Conservation (phyloP, 2,888 invertebrate genomes). For the Onthophagus sagittarius region DNA sequence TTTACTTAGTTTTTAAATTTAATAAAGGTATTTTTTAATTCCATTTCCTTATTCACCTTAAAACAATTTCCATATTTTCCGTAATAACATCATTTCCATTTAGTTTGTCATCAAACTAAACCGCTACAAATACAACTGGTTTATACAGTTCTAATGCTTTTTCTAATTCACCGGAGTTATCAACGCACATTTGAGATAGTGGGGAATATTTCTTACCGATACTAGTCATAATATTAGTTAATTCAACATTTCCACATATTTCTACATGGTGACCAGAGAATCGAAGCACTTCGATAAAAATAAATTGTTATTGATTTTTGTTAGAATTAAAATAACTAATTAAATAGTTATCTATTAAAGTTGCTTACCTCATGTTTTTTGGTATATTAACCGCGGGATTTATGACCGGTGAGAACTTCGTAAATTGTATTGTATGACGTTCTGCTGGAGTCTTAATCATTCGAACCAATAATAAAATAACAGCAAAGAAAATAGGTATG, state of each 20-base stretch:
- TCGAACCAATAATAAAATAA: conserved; percentile 67
- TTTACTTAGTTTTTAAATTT: too few species aligned
- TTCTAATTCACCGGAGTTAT: conserved; percentile 23
- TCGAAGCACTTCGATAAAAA: conserved; percentile 2
- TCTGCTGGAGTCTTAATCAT: conserved; percentile 59
- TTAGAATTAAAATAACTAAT: background rate
- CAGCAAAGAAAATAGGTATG: conserved; percentile 61
- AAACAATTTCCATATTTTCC: conserved; percentile 50
- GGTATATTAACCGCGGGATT: background rate
- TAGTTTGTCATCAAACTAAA: conserved; percentile 57
- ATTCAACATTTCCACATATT: conserved; percentile 13
- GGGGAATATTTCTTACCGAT: background rate
- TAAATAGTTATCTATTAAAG: background rate
- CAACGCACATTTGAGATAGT: background rate
- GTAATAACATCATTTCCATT: conserved; percentile 48
- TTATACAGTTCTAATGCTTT: conserved; percentile 26
- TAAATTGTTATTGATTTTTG: background rate
- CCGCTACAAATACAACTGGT: conserved; percentile 49
- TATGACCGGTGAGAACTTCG: background rate
- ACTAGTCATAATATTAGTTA: conserved; percentile 9
- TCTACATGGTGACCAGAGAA: conserved; percentile 17
- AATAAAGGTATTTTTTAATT: too few species aligned
- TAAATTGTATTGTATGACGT: conserved; percentile 28
- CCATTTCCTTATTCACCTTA: conserved; percentile 45
- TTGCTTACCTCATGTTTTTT: background rate